Evolutionary conservation across 2,888 invertebrate genomes (phyloP).

Genomic region (Blastobasis lacticolella): DNA sequence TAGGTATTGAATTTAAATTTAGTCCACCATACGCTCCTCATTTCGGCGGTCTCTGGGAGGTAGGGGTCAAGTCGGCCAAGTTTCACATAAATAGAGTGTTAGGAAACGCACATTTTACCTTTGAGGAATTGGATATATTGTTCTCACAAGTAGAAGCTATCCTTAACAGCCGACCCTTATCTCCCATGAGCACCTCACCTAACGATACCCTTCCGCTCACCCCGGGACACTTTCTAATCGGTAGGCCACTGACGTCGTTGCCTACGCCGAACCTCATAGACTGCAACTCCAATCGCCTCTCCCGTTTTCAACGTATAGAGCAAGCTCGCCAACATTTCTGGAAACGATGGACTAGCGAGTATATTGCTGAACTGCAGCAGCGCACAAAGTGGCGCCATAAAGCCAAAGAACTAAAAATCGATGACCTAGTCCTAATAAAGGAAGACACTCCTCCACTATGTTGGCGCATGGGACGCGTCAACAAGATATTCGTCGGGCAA

Average conservation of each 20-base stretch:
- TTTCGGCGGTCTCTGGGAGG: not conserved
- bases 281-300: not conserved
- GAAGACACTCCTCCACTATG: constrained; percentile 7
- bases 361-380: constrained; percentile 10
- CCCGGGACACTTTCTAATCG: constrained; percentile 5
- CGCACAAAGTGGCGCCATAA: constrained; percentile 7
- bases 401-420: constrained; percentile 1
- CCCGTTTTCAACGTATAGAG: constrained; percentile 8
- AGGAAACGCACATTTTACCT: constrained; percentile 7
- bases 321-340: constrained; percentile 12
- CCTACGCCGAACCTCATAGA: constrained; percentile 1
- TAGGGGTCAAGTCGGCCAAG: not conserved
- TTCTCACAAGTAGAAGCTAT: constrained; percentile 2
- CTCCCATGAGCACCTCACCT: constrained; percentile 1
- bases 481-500: constrained; percentile 3
- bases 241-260: constrained; percentile 5
- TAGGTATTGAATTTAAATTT: too few species aligned
- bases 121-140: constrained; percentile 1
- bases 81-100: constrained; percentile 6
- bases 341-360: constrained; percentile 13
- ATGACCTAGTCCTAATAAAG: constrained; percentile 6
- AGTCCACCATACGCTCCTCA: not conserved
- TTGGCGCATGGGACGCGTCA: constrained; percentile 10
- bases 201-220: constrained; percentile 1
- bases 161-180: constrained; percentile 2